Conservation (phyloP, 2,888 invertebrate species). For the Sialis lutaria region DNA sequence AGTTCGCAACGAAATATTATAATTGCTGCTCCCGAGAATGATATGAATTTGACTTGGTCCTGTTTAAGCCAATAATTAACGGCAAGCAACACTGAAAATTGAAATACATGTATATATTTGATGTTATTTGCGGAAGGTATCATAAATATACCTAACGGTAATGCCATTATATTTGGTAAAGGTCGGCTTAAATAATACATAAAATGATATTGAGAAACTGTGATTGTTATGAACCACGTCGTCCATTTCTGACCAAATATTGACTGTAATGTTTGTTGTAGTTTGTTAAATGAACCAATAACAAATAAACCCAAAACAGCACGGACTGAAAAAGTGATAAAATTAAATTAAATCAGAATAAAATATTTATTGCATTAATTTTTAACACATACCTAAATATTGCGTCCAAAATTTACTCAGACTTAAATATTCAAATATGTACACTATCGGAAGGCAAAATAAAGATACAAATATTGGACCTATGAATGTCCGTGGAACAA, state of each 20-base stretch:
- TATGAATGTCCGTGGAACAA: slow-evolving; percentile 91
- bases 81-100: slow-evolving; percentile 61
- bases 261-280: slow-evolving; percentile 55
- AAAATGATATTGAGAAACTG: slow-evolving; percentile 91
- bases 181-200: slow-evolving; percentile 92
- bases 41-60: slow-evolving; percentile 55
- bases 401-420: slow-evolving; percentile 77
- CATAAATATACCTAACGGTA: slow-evolving; percentile 61
- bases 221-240: slow-evolving; percentile 69
- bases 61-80: slow-evolving; percentile 71
- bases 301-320: slow-evolving; percentile 61
- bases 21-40: slow-evolving; percentile 72
- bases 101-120: slow-evolving; percentile 4
- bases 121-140: neutral
- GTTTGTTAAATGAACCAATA: slow-evolving; percentile 51
- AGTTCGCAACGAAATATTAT: slow-evolving; percentile 85
- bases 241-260: slow-evolving; percentile 63
- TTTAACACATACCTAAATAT: slow-evolving; percentile 54
- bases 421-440: slow-evolving; percentile 44
- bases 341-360: slow-evolving; percentile 1
- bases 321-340: slow-evolving; percentile 48
- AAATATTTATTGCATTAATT: slow-evolving; percentile 9
- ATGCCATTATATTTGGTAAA: slow-evolving; percentile 85
- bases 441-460: slow-evolving; percentile 59
- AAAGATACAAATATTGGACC: slow-evolving; percentile 73